These are phyloP conservation scores for Brachirus orientalis DNA, from an alignment of 2,113 vertebrate genomes.

Conservation along the genomic window DNA sequence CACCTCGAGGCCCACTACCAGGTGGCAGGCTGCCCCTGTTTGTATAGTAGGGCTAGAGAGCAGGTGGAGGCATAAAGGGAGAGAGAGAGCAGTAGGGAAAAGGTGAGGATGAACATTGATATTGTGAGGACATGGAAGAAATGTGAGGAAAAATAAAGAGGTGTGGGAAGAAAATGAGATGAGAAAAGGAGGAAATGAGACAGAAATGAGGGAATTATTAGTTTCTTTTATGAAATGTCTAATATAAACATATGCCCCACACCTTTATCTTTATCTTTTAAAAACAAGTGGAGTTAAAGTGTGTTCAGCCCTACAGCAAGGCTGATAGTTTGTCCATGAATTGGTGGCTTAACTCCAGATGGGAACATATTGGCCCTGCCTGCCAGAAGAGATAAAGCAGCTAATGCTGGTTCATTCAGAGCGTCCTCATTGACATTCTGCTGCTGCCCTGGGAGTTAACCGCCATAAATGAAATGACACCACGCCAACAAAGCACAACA, in stretches of 20 bases:
- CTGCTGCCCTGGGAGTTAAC: constrained; percentile 53
- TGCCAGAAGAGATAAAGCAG: constrained; percentile 64
- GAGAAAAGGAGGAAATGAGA: background rate
- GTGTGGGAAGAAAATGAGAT: background rate
- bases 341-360: constrained; percentile 47
- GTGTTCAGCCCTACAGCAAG: constrained; percentile 19
- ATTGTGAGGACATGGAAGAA: background rate
- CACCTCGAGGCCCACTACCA: constrained; percentile 84
- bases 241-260: constrained; percentile 18
- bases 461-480: constrained; percentile 40
- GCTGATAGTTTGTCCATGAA: constrained; percentile 44
- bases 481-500: constrained; percentile 54
- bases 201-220: constrained; percentile 1
- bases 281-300: constrained; percentile 11
- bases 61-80: background rate
- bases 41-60: constrained; percentile 90
- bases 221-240: constrained; percentile 11
- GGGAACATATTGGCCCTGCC: constrained; percentile 57
- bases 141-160: background rate
- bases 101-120: background rate
- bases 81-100: background rate
- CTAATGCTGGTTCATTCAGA: constrained; percentile 67
- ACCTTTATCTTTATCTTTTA: constrained; percentile 10
- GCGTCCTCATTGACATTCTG: constrained; percentile 72
- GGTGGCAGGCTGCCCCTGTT: constrained; percentile 87